Evolutionary conservation across 2,888 invertebrate genomes (phyloP).

Genomic region (Himalopsyche anomala): DNA sequence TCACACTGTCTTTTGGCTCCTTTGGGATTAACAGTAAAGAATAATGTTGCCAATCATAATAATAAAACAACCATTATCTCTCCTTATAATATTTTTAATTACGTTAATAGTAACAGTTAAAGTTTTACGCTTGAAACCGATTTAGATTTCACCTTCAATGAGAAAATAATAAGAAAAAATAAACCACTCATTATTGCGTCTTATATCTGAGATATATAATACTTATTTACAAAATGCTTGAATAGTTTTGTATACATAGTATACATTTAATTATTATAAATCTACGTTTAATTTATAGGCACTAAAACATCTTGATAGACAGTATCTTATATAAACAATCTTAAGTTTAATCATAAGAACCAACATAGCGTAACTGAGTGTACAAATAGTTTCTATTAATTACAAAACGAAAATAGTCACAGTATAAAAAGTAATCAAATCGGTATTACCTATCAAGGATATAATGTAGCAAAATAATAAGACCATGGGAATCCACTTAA

Average conservation of each 20-base stretch:
- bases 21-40: too few species aligned
- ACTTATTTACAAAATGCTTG: neutral
- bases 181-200: neutral
- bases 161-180: neutral
- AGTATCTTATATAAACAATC: neutral
- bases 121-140: too few species aligned
- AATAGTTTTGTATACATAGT: neutral
- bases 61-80: too few species aligned
- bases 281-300: neutral
- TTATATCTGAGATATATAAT: neutral
- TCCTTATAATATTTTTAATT: too few species aligned
- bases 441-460: neutral
- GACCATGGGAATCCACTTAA: neutral
- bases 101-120: too few species aligned
- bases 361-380: neutral
- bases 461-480: neutral
- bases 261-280: neutral
- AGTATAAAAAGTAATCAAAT: neutral
- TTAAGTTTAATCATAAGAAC: neutral
- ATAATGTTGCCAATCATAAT: too few species aligned
- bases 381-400: neutral
- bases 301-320: neutral
- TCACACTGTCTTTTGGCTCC: too few species aligned
- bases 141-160: neutral
- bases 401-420: neutral